These are phyloP conservation scores for Nowickia ferox DNA, from an alignment of 2,888 invertebrate genomes.

Conservation along the genomic window DNA sequence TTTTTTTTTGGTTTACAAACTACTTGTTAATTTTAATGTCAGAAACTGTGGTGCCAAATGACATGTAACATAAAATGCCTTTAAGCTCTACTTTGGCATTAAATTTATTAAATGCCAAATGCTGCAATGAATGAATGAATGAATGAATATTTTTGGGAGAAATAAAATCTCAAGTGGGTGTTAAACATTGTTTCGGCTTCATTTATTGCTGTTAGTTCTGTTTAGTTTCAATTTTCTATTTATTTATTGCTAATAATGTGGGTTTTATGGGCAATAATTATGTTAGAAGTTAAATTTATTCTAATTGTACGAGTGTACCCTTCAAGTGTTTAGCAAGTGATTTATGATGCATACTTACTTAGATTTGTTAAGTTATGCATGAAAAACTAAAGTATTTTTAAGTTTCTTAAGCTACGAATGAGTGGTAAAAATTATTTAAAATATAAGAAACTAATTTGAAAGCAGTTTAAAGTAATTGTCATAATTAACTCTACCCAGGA, in stretches of 20 bases:
- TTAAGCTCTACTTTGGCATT: slow-evolving; percentile 34
- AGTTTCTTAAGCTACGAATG: neutral
- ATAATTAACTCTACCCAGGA: too few species aligned
- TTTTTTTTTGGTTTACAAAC: slow-evolving; percentile 8
- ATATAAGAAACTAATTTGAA: neutral
- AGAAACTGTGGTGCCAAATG: slow-evolving; percentile 66
- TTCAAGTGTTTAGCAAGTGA: slow-evolving; percentile 51
- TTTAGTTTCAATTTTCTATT: slow-evolving; percentile 20
- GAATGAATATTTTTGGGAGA: neutral
- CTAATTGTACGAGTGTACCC: slow-evolving; percentile 46
- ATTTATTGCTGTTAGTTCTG: slow-evolving; percentile 52
- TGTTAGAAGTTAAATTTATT: slow-evolving; percentile 46
- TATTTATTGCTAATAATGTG: slow-evolving; percentile 23
- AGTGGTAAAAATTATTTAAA: neutral
- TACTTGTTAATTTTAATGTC: slow-evolving; percentile 52
- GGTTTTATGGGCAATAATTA: slow-evolving; percentile 23
- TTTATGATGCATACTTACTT: slow-evolving; percentile 16
- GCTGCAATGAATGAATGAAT: slow-evolving; percentile 23
- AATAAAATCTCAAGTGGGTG: slow-evolving; percentile 75
- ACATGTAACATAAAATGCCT: slow-evolving; percentile 67
- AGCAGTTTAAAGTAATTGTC: too few species aligned
- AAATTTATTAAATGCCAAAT: slow-evolving; percentile 31
- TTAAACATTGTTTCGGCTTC: slow-evolving; percentile 64
- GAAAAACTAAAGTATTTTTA: neutral
- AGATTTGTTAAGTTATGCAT: neutral